A percentile compares a stretch with the other conserved stretches of the same genome.
Conservation (phyloP, 2,113 vertebrate genomes). For the Colius striatus region DNA sequence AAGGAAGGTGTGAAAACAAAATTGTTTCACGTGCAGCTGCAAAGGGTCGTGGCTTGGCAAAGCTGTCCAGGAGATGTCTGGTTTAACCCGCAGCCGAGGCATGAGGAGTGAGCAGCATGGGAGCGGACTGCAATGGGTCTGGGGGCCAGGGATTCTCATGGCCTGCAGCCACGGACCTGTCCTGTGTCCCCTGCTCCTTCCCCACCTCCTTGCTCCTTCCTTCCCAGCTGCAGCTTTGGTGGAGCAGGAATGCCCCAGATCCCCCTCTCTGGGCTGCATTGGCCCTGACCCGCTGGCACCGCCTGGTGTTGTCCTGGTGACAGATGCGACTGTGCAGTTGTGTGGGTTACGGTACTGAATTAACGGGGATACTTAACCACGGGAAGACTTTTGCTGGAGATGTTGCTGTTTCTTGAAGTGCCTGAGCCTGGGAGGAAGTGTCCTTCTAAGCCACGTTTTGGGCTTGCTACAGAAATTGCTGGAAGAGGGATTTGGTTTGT, state of each 20-base stretch:
- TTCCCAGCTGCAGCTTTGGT: background rate
- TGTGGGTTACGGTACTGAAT: background rate
- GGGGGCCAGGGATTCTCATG: too few species aligned
- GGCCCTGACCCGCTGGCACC: background rate
- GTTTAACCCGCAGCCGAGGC: accelerated
- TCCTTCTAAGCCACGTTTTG: background rate
- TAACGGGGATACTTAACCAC: background rate
- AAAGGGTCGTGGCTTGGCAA: accelerated
- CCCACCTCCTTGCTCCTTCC: background rate
- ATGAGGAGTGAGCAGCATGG: accelerated
- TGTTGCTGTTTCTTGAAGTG: accelerated
- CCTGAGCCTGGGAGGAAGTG: background rate
- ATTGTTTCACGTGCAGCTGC: background rate
- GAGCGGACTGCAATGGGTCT: too few species aligned
- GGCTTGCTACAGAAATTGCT: background rate
- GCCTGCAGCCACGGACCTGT: accelerated
- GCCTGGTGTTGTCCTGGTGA: too few species aligned
- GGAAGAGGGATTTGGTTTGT: background rate
- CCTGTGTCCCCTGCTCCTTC: background rate
- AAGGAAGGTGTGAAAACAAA: background rate
- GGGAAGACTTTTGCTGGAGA: background rate
- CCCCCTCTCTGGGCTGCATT: background rate
- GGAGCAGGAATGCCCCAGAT: background rate
- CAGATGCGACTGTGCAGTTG: too few species aligned
- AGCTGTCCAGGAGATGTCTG: accelerated